These are phyloP conservation scores for Dione juno DNA, from an alignment of 2,888 invertebrate genomes.

Conservation along the genomic window DNA sequence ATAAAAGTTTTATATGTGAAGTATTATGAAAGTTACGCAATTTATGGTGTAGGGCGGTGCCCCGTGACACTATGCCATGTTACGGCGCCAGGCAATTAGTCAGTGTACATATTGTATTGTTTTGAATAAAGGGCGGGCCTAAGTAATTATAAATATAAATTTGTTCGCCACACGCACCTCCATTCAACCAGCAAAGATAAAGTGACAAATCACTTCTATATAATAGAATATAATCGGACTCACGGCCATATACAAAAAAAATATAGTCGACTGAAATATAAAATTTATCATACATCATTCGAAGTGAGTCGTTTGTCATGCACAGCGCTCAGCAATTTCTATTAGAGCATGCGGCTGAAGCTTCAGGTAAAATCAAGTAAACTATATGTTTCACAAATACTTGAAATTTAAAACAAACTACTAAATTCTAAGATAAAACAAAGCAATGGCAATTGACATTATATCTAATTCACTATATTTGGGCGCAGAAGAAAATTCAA, in stretches of 20 bases:
- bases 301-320: too few species aligned
- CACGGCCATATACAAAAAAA: not conserved
- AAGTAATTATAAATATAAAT: conserved; percentile 12
- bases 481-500: too few species aligned
- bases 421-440: too few species aligned
- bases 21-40: conserved; percentile 9
- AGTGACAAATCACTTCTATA: conserved; percentile 12
- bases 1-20: not conserved
- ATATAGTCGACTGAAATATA: not conserved
- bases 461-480: too few species aligned
- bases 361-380: too few species aligned
- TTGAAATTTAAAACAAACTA: too few species aligned
- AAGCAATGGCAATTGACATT: too few species aligned
- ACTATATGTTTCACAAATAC: too few species aligned
- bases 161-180: not conserved
- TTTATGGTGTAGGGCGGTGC: conserved; percentile 18
- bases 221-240: not conserved
- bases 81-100: conserved; percentile 14
- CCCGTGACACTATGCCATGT: conserved; percentile 3
- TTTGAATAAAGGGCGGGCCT: conserved; percentile 4
- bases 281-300: too few species aligned
- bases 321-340: too few species aligned
- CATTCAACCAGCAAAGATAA: not conserved
- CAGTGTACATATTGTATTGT: conserved; percentile 19
- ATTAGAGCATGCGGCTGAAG: too few species aligned